Percentiles rank a stretch among this genome's conserved stretches.
phyloP scores from a whole-genome alignment of 2,888 invertebrate species.

The Cartodere bifasciata region DNA sequence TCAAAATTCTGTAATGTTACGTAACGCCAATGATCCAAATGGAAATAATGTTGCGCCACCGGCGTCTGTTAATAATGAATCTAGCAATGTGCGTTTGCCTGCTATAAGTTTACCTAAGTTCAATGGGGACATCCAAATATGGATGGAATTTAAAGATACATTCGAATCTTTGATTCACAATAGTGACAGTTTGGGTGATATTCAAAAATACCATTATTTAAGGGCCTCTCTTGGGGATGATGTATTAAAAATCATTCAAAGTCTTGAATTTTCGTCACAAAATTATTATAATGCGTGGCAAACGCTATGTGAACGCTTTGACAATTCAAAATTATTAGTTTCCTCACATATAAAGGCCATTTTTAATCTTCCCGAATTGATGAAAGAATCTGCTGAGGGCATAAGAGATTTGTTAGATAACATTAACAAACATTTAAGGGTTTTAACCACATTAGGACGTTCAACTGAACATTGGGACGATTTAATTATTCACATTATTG shows the following conservation, averaged over 20 bases:
- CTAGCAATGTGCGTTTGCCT: no score
- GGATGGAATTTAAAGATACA: conserved; percentile 2
- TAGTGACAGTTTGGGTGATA: neutral
- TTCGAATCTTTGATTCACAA: conserved; percentile 1
- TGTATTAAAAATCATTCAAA: neutral
- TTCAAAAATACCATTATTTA: conserved; percentile 7
- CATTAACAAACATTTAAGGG: neutral
- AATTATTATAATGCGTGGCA: neutral
- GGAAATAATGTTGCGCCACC: no score
- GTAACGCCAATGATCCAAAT: no score
- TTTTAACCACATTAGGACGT: neutral
- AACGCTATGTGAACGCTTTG: neutral
- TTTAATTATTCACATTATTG: neutral
- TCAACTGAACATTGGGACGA: neutral
- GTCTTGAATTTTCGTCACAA: neutral
- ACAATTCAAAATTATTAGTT: neutral
- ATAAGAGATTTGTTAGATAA: neutral
- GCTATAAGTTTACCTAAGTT: neutral
- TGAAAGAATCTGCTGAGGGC: neutral
- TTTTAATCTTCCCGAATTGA: neutral
- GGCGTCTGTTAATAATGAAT: no score
- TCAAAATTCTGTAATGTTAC: no score
- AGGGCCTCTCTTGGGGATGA: conserved; percentile 1
- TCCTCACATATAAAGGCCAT: neutral
- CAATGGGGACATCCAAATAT: neutral